These are phyloP conservation scores for Vidua chalybeata DNA, from an alignment of 2,113 vertebrate genomes.

Conservation along the genomic window DNA sequence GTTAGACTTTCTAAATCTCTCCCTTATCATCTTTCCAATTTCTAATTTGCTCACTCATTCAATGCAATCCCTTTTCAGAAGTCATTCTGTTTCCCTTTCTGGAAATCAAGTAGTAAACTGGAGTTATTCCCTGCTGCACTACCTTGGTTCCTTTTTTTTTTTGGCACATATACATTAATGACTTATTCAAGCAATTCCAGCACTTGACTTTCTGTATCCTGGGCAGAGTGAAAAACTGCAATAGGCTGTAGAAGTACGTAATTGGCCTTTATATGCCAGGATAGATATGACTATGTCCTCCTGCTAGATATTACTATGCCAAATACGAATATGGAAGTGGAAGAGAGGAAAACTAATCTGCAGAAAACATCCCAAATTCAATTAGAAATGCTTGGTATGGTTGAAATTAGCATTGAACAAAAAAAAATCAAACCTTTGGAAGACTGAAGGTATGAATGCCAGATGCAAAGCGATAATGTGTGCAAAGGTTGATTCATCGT, in stretches of 20 bases:
- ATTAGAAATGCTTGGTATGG: constrained; percentile 47
- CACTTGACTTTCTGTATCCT: neutral
- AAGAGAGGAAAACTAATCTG: constrained; percentile 45
- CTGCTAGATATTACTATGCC: constrained; percentile 7
- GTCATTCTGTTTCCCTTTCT: neutral
- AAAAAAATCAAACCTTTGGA: constrained; percentile 35
- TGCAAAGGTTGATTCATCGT: neutral
- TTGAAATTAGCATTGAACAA: constrained; percentile 43
- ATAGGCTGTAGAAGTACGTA: neutral
- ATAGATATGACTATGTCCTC: neutral
- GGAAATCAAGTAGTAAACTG: constrained; percentile 30
- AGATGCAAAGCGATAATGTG: constrained; percentile 39
- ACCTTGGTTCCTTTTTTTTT: constrained; percentile 19
- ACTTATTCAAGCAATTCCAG: constrained; percentile 10
- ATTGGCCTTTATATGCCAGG: constrained; percentile 2
- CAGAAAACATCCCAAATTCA: constrained; percentile 48
- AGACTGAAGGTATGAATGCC: constrained; percentile 30
- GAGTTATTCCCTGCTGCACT: neutral
- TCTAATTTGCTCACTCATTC: constrained; percentile 57
- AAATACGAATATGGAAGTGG: neutral
- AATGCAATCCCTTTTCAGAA: constrained; percentile 17
- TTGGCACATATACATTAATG: constrained; percentile 4
- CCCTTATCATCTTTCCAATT: constrained; percentile 51
- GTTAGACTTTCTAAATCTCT: constrained; percentile 55
- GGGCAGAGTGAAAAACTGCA: neutral